These are phyloP conservation scores for Centruroides vittatus DNA, from an alignment of 1,140 invertebrate species.

Conservation along the genomic window DNA sequence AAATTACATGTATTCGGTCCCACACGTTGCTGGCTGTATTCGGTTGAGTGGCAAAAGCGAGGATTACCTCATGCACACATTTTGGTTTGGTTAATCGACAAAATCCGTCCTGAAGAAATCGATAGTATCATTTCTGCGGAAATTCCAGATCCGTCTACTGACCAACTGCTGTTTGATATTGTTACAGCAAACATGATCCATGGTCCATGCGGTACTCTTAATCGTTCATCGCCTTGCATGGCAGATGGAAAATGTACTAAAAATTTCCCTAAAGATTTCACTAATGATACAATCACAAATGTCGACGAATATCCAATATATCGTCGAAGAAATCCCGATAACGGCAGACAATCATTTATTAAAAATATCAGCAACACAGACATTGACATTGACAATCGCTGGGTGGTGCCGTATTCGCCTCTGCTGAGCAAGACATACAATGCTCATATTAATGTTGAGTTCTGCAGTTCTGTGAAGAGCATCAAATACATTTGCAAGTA, in stretches of 20 bases:
- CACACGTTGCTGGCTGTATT: conserved; percentile 18
- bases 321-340: too few relatives aligned
- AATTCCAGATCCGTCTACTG: conserved; percentile 33
- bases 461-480: too few relatives aligned
- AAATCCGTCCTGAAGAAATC: conserved; percentile 23
- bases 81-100: conserved; percentile 19
- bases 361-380: too few relatives aligned
- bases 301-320: conserved; percentile 2
- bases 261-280: background rate
- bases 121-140: conserved; percentile 37
- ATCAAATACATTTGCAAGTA: too few relatives aligned
- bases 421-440: too few relatives aligned
- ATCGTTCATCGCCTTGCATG: conserved; percentile 20
- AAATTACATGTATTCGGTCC: background rate
- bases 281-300: background rate
- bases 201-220: conserved; percentile 19
- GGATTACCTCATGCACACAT: conserved; percentile 31
- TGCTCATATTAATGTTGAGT: too few relatives aligned
- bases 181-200: conserved; percentile 31
- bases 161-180: conserved; percentile 27
- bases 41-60: conserved; percentile 31
- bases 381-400: too few relatives aligned
- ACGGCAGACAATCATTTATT: too few relatives aligned
- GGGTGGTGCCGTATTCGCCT: too few relatives aligned
- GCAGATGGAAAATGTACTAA: conserved; percentile 18